A percentile compares a stretch with the other conserved stretches of the same genome.
Conservation (phyloP, 2,888 invertebrate genomes). For the Dynastes tityus region DNA sequence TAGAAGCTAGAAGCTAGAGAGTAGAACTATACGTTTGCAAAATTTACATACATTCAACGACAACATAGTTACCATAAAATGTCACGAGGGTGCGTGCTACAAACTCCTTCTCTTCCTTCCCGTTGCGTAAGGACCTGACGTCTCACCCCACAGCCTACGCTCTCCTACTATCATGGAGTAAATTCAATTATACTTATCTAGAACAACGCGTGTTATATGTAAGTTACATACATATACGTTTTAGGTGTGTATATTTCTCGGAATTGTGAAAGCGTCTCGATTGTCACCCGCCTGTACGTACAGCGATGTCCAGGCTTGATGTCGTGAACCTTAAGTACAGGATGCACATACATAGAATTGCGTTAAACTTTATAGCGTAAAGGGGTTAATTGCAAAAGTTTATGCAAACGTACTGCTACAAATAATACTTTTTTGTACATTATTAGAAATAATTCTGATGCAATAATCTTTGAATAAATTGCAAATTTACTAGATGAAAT, state of each 20-base stretch:
- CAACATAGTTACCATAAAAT: constrained; percentile 24
- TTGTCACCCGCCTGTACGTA: not conserved
- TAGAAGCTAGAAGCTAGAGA: not conserved
- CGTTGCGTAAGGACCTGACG: too few species aligned
- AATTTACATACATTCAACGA: not conserved
- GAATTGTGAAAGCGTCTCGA: not conserved
- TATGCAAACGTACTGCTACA: too few species aligned
- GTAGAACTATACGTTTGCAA: not conserved
- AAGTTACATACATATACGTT: not conserved
- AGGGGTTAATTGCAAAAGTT: too few species aligned
- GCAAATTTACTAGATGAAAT: too few species aligned
- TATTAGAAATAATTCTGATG: too few species aligned
- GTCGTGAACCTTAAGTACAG: not conserved
- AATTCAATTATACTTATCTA: constrained; percentile 44
- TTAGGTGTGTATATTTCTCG: not conserved
- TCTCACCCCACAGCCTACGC: not conserved
- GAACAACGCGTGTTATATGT: constrained; percentile 24
- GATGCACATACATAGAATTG: not conserved
- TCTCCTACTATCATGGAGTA: not conserved
- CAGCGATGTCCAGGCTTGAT: not conserved
- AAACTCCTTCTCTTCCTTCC: not conserved
- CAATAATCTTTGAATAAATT: too few species aligned
- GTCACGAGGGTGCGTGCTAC: not conserved
- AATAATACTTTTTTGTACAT: too few species aligned
- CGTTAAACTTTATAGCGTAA: not conserved